Evolutionary conservation across 2,888 invertebrate species (phyloP), one percentile per base, ranked within the genome.

Genomic region (Therioaphis trifolii): DNA sequence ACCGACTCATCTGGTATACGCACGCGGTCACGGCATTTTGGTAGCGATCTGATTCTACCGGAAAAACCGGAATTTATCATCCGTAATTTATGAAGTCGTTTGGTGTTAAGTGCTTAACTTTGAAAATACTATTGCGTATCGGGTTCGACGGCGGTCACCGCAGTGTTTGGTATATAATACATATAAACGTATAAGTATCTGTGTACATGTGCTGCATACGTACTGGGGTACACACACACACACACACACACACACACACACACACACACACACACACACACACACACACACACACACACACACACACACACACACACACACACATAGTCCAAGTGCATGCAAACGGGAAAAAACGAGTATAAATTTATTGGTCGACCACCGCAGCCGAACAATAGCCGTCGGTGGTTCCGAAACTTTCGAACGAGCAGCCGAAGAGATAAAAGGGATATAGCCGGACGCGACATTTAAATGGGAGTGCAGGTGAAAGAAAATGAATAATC

Each of bases 401-500:
- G 35, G 7, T 43, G 68, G 68, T 52, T 52, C 52, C 24, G n/a
- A 55, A 79, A 68, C 40, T 55, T 68, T 68, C 7, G 0, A 68
- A 55, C 78, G 43, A 4, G 40, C 27, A 27, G 40, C n/a, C 14
- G 27, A 79, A 69, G 14, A 78, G 52, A 79, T 79, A 79, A 79
- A 55, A 79, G 40, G 43, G n/a, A 49, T 63, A 49, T 46, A 27
- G 49, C 63, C 49, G 29, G 15, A n/a, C 2, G 52, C 40, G 35
- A 68, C 52, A 24, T 43, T 79, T 69, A 69, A 69, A 79, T 43
- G 11, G n/a, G 55, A 24, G 27, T 69, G 68, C 55, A 79, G 69
- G 68, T 79, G 69, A 79, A 66, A 69, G 68, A n/a, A 12, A 78
- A 78, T 55, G 68, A 78, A 78, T 68, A 78, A 78, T 52, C 24